Evolutionary conservation across 2,113 vertebrate genomes (phyloP), one percentile per base, ranked within the genome.

Genomic region (Prunella himalayana): DNA sequence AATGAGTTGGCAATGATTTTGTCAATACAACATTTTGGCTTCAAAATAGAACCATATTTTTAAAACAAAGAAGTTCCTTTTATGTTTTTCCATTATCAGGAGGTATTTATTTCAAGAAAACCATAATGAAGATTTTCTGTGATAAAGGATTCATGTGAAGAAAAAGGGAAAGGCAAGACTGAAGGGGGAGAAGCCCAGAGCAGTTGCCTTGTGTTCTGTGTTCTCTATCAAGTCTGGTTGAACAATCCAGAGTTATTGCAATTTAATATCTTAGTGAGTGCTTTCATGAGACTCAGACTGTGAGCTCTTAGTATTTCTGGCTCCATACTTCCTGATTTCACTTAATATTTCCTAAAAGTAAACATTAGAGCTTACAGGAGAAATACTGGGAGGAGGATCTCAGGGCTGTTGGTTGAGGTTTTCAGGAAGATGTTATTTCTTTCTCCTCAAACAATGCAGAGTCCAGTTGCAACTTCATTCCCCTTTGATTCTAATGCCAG

Each of bases 271-370:
- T 60, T 56, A 64, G 18, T 10, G 16, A 61, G 22, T 39, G 33
- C 28, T 73, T 81, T 23, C 4, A 4, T 50, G 31, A 42, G 17
- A 47, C 13, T 75, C 0, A 0, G 15, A 10, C 9, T 42, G 23
- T 30, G 18, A 21, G 2, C 1, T 35, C 80, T 70, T 15, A 27
- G 3, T 66, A 25, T 66, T 65, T 83, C 15, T 61, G 37, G 10
- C n/a, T 53, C 16, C 7, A 9, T 47, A 3, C 8, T 53, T 88
- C 17, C 20, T 20, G 21, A 35, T 69, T 79, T 65, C 13, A 8
- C 14, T 35, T 70, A 21, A 33, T 45, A 11, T 35, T 69, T 72
- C 44, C 39, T 33, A 72, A 25, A 27, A 5, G 2, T 6, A 35
- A 47, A 22, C 3, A 6, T 47, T 63, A 23, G 14, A 59, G 54